Percentiles rank a stretch among this genome's conserved stretches.
Evolutionary conservation across 2,113 vertebrate species (phyloP).

Genomic region (Lepidiolamprologus cunningtoni): DNA sequence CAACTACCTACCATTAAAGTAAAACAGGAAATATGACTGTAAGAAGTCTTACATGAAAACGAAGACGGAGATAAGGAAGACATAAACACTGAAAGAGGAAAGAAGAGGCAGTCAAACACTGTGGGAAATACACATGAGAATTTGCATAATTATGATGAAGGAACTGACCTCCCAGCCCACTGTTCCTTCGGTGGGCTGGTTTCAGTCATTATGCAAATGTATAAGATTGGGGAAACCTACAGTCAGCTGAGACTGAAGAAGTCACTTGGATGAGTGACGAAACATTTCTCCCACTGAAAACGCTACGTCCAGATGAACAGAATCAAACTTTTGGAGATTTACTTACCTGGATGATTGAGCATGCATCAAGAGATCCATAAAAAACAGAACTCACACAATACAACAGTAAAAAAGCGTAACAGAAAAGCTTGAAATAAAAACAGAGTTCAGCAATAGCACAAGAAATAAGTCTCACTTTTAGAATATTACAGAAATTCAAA

Average conservation of each 20-base stretch:
- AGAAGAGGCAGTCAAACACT: neutral
- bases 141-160: neutral
- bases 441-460: neutral
- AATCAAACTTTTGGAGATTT: neutral
- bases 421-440: neutral
- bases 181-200: neutral
- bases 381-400: neutral
- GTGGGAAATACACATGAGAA: neutral
- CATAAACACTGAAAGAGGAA: neutral
- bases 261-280: neutral
- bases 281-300: neutral
- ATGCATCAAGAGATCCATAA: neutral
- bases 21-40: neutral
- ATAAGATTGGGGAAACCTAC: neutral
- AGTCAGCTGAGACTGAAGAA: neutral
- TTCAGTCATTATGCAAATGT: neutral
- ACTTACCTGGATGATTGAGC: neutral
- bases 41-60: neutral
- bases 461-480: neutral
- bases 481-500: neutral
- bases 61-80: neutral
- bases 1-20: neutral
- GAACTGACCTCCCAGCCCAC: neutral
- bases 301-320: neutral
- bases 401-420: neutral